Evolutionary conservation across 2,797 vertebrate species (phyloP), one percentile per base, ranked within the genome.

Genomic region (Oreonectes daqikongensis): DNA sequence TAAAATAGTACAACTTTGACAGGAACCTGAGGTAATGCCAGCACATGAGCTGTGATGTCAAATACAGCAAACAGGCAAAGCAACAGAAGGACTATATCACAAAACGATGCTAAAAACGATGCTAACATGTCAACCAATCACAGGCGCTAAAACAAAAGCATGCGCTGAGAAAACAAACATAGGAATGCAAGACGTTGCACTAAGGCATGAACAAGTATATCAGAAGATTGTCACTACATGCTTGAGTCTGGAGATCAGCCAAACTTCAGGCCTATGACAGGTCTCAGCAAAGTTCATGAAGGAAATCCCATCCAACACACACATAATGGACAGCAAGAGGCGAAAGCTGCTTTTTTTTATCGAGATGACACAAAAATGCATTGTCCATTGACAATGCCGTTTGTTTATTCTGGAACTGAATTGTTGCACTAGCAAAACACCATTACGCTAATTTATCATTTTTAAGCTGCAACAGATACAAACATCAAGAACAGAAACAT

Each of bases 221-320:
- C 52, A 22, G 38, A 59, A 46, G 64, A 59, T 67, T 64, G 69
- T 78, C 60, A 65, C 68, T 78, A 55, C 67, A 71, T 71, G 57
- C 35, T 70, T 46, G 57, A 26, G 32, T 64, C 40, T 65, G 69
- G 68, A 64, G 12, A 30, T 26, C 10, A 22, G 44, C 73, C 73
- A 48, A 57, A 75, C 53, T 18, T 35, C 18, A 46, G n/a, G 40
- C 69, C 40, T 22, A 46, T 71, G 53, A 48, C 18, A 72, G 69
- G 38, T 22, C 69, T 46, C 32, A 40, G 68, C 68, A 55, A 15
- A 69, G 68, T 24, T 55, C 22, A 69, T 44, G 24, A 59, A 38
- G 35, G 22, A 15, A 38, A 6, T 18, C 26, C 52, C 46, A n/a
- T 38, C 38, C 9, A n/a, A 55, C 73, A 60, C 50, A 69, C 35